Evolutionary conservation across 2,113 vertebrate genomes (phyloP).

Genomic region (Mungos mungo): DNA sequence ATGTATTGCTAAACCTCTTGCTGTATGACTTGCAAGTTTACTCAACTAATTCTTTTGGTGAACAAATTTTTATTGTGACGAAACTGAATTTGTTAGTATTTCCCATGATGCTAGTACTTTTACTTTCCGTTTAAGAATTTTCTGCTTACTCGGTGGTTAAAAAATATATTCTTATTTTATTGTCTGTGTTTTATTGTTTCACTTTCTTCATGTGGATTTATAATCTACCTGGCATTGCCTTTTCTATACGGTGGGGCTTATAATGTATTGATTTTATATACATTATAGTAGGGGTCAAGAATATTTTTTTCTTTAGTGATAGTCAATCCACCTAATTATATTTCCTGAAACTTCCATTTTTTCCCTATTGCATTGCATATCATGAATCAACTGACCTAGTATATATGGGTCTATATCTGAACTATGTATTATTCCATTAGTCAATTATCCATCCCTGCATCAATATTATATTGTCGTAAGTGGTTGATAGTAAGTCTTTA

Average conservation of each 20-base stretch:
- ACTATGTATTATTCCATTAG: background rate
- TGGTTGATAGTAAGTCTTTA: background rate
- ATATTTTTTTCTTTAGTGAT: background rate
- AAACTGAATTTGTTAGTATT: background rate
- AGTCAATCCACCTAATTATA: background rate
- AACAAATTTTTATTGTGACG: background rate
- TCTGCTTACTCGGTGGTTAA: background rate
- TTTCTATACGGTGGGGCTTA: background rate
- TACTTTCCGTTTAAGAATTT: background rate
- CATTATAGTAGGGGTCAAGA: background rate
- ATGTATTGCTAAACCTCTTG: background rate
- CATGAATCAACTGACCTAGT: background rate
- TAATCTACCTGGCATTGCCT: background rate
- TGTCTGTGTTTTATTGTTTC: background rate
- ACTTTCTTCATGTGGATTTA: background rate
- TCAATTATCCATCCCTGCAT: background rate
- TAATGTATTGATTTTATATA: background rate
- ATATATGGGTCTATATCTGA: background rate
- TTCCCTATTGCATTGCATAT: background rate
- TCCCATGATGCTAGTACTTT: background rate
- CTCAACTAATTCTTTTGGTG: background rate
- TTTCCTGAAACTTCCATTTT: background rate
- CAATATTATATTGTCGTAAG: background rate
- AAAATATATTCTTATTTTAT: background rate
- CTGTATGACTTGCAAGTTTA: background rate